These are phyloP conservation scores for Chloroceryle aenea DNA, from an alignment of 2,113 vertebrate species.

Conservation along the genomic window DNA sequence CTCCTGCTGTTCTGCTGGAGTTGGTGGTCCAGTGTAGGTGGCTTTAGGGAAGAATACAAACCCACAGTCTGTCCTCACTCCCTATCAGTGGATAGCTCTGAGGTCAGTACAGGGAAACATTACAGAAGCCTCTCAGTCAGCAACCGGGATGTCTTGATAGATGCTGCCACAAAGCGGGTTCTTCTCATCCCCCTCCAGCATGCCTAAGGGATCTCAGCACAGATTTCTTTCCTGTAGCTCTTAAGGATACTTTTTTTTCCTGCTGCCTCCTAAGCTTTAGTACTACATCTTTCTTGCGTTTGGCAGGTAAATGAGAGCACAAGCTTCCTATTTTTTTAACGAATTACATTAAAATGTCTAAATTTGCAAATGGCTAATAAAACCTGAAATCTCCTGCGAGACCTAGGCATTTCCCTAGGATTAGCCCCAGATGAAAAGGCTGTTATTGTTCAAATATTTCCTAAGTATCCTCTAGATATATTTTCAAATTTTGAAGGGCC, in stretches of 20 bases:
- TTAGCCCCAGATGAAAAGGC: neutral
- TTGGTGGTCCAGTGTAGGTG: neutral
- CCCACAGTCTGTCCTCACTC: neutral
- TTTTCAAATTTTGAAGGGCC: neutral
- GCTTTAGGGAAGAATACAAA: neutral
- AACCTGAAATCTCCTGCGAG: neutral
- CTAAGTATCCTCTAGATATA: neutral
- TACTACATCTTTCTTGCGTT: neutral
- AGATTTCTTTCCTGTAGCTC: neutral
- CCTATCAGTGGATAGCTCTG: neutral
- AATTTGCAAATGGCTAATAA: neutral
- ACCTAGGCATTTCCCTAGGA: neutral
- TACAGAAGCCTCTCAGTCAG: neutral
- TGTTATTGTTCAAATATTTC: neutral
- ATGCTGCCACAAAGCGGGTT: neutral
- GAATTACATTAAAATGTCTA: neutral
- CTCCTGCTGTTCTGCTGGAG: neutral
- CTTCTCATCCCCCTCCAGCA: neutral
- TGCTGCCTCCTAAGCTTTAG: neutral
- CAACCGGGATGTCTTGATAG: neutral
- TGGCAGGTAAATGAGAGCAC: slow-evolving; percentile 5
- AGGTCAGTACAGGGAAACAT: neutral
- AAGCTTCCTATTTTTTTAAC: neutral
- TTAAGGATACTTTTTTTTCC: neutral
- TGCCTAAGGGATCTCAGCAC: neutral